Conservation (phyloP, 1,140 invertebrate species). For the Cyclina sinensis region DNA sequence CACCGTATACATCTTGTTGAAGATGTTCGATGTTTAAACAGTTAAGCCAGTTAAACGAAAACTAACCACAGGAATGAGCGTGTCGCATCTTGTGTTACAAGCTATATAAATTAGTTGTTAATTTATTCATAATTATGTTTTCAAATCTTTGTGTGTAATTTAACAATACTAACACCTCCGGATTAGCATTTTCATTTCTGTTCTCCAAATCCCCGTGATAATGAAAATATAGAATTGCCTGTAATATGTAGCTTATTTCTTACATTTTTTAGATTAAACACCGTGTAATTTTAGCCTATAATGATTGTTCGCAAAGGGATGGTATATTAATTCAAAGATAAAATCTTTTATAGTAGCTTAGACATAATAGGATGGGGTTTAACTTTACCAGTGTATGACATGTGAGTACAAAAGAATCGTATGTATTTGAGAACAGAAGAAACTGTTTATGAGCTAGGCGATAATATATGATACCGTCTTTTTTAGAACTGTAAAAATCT, state of each 20-base stretch:
- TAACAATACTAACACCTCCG: conserved; percentile 11
- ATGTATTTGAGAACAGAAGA: conserved; percentile 52
- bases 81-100: not conserved
- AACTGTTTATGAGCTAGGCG: conserved; percentile 37
- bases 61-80: too few relatives aligned
- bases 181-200: conserved; percentile 53
- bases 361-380: conserved; percentile 42
- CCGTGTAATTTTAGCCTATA: conserved; percentile 38
- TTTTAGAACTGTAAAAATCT: conserved; percentile 7
- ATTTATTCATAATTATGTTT: conserved; percentile 52
- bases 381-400: conserved; percentile 28
- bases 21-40: too few relatives aligned
- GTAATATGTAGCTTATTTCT: conserved; percentile 56
- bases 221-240: conserved; percentile 43
- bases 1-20: too few relatives aligned
- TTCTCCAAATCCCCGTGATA: conserved; percentile 6
- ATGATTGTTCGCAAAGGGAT: conserved; percentile 39
- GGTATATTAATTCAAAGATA: conserved; percentile 57
- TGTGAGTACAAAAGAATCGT: not conserved
- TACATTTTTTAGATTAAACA: conserved; percentile 25
- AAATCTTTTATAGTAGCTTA: conserved; percentile 31
- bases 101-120: conserved; percentile 32
- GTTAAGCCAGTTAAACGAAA: too few relatives aligned
- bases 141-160: not conserved
- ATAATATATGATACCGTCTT: conserved; percentile 7